These are phyloP conservation scores for Embiotoca jacksoni DNA, from an alignment of 2,113 vertebrate species.

Conservation along the genomic window DNA sequence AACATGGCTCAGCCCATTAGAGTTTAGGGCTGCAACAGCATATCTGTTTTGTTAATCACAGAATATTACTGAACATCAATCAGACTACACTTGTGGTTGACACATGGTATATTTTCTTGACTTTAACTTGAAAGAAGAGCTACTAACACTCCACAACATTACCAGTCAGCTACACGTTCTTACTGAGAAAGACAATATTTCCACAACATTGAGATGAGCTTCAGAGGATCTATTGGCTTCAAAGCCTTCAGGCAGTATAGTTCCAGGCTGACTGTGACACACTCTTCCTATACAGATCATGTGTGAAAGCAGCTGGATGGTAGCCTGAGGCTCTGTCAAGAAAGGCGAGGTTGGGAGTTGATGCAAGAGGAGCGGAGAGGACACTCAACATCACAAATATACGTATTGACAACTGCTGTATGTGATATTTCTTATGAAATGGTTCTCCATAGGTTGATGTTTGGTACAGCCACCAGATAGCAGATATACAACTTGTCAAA, in stretches of 20 bases:
- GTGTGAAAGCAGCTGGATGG: constrained; percentile 54
- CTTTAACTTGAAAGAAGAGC: constrained; percentile 7
- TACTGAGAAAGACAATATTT: constrained; percentile 44
- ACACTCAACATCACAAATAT: constrained; percentile 25
- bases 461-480: background rate
- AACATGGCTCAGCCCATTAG: too few species aligned
- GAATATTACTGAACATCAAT: too few species aligned
- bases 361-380: constrained; percentile 16
- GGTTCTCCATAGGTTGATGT: constrained; percentile 14
- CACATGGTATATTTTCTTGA: background rate
- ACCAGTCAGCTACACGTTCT: background rate
- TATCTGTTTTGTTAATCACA: background rate
- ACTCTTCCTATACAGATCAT: constrained; percentile 46
- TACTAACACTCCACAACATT: background rate
- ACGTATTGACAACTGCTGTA: background rate
- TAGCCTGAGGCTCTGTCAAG: constrained; percentile 45
- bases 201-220: constrained; percentile 51
- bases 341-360: constrained; percentile 19
- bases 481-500: background rate
- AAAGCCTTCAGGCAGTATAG: constrained; percentile 58
- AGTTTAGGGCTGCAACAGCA: too few species aligned
- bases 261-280: constrained; percentile 64
- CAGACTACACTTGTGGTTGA: too few species aligned
- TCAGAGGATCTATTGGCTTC: constrained; percentile 53
- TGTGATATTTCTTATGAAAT: constrained; percentile 23